Evolutionary conservation across 2,888 invertebrate genomes (phyloP).

Genomic region (Acleris literana): DNA sequence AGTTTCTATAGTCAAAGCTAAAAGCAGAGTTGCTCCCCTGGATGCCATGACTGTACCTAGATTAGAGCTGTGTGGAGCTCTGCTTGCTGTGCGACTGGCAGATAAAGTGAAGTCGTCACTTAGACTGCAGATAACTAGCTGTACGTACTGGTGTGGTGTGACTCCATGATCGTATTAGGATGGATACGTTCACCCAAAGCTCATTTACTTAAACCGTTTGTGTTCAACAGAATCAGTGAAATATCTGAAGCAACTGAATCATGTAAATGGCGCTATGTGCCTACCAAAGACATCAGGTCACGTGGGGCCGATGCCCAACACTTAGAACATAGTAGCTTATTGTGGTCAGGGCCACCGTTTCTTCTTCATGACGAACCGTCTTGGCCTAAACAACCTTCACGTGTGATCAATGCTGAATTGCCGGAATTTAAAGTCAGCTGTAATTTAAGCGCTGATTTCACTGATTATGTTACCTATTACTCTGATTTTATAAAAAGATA

Average conservation of each 20-base stretch:
- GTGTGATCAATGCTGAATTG: not conserved
- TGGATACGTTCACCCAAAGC: constrained; percentile 4
- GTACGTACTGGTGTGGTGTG: constrained; percentile 23
- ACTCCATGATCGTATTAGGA: constrained; percentile 17
- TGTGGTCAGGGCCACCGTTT: constrained; percentile 34
- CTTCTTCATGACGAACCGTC: not conserved
- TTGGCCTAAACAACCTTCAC: constrained; percentile 4
- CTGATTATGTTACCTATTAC: not conserved
- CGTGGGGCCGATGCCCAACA: constrained; percentile 24
- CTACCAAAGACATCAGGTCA: constrained; percentile 24
- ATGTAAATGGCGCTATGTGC: constrained; percentile 25
- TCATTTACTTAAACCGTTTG: constrained; percentile 35
- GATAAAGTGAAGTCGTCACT: constrained; percentile 7
- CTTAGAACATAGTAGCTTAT: constrained; percentile 9
- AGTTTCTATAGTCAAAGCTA: too few species aligned
- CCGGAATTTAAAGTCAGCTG: constrained; percentile 13
- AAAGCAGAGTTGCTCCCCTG: constrained; percentile 2
- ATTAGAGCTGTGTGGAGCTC: constrained; percentile 10
- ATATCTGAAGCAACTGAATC: constrained; percentile 14
- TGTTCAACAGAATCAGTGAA: constrained; percentile 34
- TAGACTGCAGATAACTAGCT: not conserved
- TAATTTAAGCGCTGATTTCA: not conserved
- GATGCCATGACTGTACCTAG: constrained; percentile 7
- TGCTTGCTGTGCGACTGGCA: not conserved
- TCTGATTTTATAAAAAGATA: constrained; percentile 4